Conservation (phyloP, 2,113 vertebrate species). For the Caloenas nicobarica region DNA sequence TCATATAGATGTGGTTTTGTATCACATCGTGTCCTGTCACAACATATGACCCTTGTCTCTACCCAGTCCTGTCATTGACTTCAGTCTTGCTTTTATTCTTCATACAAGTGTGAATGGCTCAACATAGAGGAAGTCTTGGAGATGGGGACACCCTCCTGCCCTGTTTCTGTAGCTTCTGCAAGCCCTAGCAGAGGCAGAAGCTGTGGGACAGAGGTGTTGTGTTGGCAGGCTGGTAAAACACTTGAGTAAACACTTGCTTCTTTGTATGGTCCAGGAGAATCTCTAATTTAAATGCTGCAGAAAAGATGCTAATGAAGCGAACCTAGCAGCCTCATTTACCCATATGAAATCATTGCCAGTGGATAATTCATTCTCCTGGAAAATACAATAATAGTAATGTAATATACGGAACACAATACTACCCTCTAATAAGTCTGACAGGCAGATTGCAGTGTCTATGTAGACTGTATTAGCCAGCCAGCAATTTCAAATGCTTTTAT, state of each 20-base stretch:
- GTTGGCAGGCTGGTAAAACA: not conserved
- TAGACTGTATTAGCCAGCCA: slow-evolving; percentile 19
- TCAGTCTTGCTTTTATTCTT: not conserved
- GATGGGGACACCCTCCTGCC: not conserved
- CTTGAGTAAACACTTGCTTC: not conserved
- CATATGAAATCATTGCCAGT: not conserved
- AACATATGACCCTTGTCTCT: not conserved
- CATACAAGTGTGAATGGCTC: not conserved
- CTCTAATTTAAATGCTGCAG: slow-evolving; percentile 19
- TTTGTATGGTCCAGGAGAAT: not conserved
- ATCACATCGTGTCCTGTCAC: not conserved
- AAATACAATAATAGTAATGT: slow-evolving; percentile 47
- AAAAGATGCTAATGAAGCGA: slow-evolving; percentile 14
- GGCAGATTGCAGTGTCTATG: slow-evolving; percentile 27
- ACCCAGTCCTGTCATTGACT: not conserved
- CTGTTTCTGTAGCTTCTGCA: not conserved
- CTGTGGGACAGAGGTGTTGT: not conserved
- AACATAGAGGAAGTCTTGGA: not conserved
- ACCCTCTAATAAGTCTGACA: slow-evolving; percentile 44
- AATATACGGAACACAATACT: slow-evolving; percentile 4
- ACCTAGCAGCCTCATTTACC: slow-evolving; percentile 30
- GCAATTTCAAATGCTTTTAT: slow-evolving; percentile 19
- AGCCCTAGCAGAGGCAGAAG: not conserved
- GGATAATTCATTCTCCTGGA: slow-evolving; percentile 46
- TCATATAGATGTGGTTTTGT: not conserved